Base-by-base conservation (phyloP, 2,113 vertebrate species). In the Rhinoderma darwinii region DNA sequence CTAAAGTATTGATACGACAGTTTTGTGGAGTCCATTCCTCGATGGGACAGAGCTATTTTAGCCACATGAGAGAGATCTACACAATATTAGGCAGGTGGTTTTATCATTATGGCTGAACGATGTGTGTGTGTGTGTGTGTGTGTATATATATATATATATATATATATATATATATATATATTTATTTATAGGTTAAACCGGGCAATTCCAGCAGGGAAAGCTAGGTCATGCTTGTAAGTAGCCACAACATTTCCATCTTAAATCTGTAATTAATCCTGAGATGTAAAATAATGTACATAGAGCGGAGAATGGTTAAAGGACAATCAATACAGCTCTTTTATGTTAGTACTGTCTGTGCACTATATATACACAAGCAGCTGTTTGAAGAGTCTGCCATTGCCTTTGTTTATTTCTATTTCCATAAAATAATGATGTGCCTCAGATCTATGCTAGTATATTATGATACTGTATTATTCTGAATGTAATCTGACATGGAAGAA, bases 401-500 rank as follows among this genome's bases (percentile, higher is more conserved):
- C 12, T 43, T 22, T 59, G 78, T 63, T 61, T 82, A 63, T 82
- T 82, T 63, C 59, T 61, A 82, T 63, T 63, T 59, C 78, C 56
- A 18, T 82, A 66, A 59, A 82, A 44, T 82, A 44, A 82, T 82
- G 56, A 66, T 44, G 56, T 63, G 54, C 54, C 37, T 81, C 54
- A 43, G 78, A 81, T 61, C 37, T 81, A 27, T 59, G 59, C 25
- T 81, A 18, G 78, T 41, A 63, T 81, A 81, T 63, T 81, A 81
- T 81, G 56, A 81, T 81, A 81, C n/a, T 63, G 39, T 81, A 81
- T 82, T 66, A 43, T 66, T 59, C 79, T 81, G 54, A 43, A 81
- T 39, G n/a, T 81, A 81, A 81, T 81, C 78, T 81, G 78, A 81
- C 54, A 81, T 39, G 25, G 79, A 44, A 66, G 59, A 82, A 82